These are phyloP conservation scores for Clarias laeviceps DNA, from an alignment of 2,797 vertebrate species.

Conservation along the genomic window DNA sequence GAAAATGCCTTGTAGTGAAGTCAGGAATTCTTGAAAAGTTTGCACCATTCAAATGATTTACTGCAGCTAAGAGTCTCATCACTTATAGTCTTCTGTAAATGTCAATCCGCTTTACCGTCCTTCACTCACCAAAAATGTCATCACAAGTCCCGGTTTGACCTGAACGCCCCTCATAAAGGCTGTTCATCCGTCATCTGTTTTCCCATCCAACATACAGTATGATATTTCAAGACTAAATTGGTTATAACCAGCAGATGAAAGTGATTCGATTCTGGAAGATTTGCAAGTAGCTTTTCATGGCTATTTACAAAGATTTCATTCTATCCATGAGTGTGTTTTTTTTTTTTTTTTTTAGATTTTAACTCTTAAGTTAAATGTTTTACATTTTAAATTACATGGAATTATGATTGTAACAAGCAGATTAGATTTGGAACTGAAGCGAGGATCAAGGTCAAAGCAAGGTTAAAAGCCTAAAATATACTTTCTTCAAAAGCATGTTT, in stretches of 20 bases:
- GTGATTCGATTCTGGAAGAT: not conserved
- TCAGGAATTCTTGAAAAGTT: no score
- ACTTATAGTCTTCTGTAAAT: no score
- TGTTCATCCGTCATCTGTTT: not conserved
- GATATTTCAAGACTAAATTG: not conserved
- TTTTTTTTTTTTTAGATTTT: no score
- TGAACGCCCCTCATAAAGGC: no score
- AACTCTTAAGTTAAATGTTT: not conserved
- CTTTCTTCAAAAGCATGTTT: not conserved
- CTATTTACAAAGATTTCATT: not conserved
- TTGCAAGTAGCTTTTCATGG: no score
- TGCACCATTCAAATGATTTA: no score
- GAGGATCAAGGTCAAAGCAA: not conserved
- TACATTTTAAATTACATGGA: not conserved
- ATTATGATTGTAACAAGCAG: not conserved
- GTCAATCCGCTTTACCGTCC: no score
- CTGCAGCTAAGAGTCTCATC: no score
- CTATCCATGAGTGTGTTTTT: no score
- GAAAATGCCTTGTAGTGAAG: no score
- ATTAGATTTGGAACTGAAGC: not conserved
- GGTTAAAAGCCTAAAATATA: not conserved
- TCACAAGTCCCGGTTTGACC: no score
- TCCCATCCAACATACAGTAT: not conserved
- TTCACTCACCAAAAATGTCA: no score
- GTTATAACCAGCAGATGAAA: not conserved